Evolutionary conservation across 2,113 vertebrate species (phyloP), one percentile per base, ranked within the genome.

Genomic region (Pelecanoides urinatrix): DNA sequence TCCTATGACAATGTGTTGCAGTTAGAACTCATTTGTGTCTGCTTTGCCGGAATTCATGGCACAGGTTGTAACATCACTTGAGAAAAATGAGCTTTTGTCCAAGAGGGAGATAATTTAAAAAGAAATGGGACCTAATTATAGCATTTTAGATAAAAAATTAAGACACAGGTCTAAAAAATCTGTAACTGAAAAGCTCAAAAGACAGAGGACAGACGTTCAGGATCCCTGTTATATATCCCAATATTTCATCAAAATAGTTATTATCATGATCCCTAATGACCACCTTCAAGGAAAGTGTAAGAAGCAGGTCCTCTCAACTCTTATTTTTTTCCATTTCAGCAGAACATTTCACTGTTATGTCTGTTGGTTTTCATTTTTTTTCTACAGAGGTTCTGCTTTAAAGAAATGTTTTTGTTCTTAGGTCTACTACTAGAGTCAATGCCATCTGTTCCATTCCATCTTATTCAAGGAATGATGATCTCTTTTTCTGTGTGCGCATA

Each of bases 161-260:
- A 49, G 29, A 22, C 2, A 40, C 34, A 53, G 1, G 0, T 77
- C 38, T 76, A 44, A 38, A 81, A 56, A 53, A 26, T 3, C 7
- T 61, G 4, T 17, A 77, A n/a, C 2, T 61, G 23, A 68, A 79
- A 71, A 9, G 19, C 47, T 52, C 21, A 34, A 93, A 86, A 80
- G 11, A 38, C 8, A n/a, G 1, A n/a, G 5, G 0, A 47, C 4
- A 30, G 5, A 59, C 0, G 1, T 38, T 85, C 22, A 61, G 23
- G 26, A 77, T 8, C 6, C 3, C 8, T 66, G 7, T 26, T 56
- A n/a, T 10, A 23, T 1, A 75, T 4, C 12, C 4, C 2, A 1
- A 2, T 49, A 53, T 23, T 91, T 91, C 2, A 7, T 49, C 17
- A 62, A 44, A 94, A 71, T 7, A 1, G 13, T 70, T 85, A 34